Evolutionary conservation across 2,888 invertebrate genomes (phyloP).

Genomic region (Lottia gigantea): DNA sequence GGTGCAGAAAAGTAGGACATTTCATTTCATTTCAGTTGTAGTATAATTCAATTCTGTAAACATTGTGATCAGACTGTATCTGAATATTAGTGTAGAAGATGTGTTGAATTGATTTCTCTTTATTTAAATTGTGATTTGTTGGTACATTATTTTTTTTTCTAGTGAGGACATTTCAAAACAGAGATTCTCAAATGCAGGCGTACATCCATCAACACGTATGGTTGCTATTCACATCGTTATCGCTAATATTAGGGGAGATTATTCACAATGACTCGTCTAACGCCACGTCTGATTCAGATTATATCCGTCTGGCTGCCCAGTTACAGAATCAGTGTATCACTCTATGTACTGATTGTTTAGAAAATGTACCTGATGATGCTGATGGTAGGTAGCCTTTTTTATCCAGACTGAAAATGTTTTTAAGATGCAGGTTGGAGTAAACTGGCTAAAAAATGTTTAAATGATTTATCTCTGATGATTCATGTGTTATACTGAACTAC

Average conservation of each 20-base stretch:
- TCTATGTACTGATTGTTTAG: constrained; percentile 54
- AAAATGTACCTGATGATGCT: constrained; percentile 54
- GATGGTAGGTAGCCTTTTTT: constrained; percentile 38
- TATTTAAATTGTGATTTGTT: not conserved
- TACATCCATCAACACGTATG: constrained; percentile 67
- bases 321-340: constrained; percentile 60
- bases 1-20: too few species aligned
- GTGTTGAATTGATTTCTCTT: not conserved
- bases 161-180: constrained; percentile 58
- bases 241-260: constrained; percentile 58
- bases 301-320: constrained; percentile 54
- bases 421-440: too few species aligned
- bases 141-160: constrained; percentile 16
- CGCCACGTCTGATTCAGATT: constrained; percentile 46
- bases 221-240: constrained; percentile 61
- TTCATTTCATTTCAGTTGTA: too few species aligned
- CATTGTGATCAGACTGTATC: too few species aligned
- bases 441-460: too few species aligned
- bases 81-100: not conserved
- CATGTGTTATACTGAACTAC: too few species aligned
- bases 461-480: too few species aligned
- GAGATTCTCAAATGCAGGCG: constrained; percentile 59
- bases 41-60: too few species aligned
- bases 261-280: constrained; percentile 48
- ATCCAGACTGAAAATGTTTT: too few species aligned